Percentiles rank a stretch among this genome's conserved stretches.
phyloP scores from a whole-genome alignment of 2,888 invertebrate genomes.

The Drosophila limbata region DNA sequence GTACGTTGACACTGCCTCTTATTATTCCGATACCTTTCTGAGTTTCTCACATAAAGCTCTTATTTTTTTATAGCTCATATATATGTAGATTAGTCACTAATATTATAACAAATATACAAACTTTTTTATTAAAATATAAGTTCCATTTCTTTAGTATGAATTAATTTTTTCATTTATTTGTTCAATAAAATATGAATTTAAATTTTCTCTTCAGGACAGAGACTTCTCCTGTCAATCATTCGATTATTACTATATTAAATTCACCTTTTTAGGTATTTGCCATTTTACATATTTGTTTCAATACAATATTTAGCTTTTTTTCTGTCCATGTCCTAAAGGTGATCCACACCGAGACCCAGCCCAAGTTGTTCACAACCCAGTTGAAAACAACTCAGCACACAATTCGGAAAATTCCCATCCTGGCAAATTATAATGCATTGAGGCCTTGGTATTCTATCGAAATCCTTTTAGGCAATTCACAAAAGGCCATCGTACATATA shows the following conservation, averaged over 20 bases:
- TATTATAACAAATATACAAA: too few relatives aligned
- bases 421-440: slow-evolving; percentile 51
- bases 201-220: background rate
- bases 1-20: slow-evolving; percentile 5
- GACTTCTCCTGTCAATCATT: background rate
- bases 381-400: slow-evolving; percentile 10
- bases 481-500: slow-evolving; percentile 34
- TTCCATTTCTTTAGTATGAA: background rate
- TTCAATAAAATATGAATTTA: background rate
- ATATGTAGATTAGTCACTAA: too few relatives aligned
- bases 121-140: too few relatives aligned
- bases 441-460: slow-evolving; percentile 46
- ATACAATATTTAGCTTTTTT: slow-evolving; percentile 29
- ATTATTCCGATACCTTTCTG: slow-evolving; percentile 5
- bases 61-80: background rate
- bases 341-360: slow-evolving; percentile 20
- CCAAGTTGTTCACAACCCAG: slow-evolving; percentile 8
- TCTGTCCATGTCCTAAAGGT: slow-evolving; percentile 31
- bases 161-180: background rate
- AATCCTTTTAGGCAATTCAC: slow-evolving; percentile 65
- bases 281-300: slow-evolving; percentile 19
- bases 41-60: background rate
- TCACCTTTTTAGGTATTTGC: slow-evolving; percentile 9
- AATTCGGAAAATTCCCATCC: slow-evolving; percentile 19
- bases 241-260: background rate